Percentiles rank a stretch among this genome's conserved stretches.
phyloP scores from a whole-genome alignment of 2,797 vertebrate genomes.

The Pipistrellus pipistrellus region DNA sequence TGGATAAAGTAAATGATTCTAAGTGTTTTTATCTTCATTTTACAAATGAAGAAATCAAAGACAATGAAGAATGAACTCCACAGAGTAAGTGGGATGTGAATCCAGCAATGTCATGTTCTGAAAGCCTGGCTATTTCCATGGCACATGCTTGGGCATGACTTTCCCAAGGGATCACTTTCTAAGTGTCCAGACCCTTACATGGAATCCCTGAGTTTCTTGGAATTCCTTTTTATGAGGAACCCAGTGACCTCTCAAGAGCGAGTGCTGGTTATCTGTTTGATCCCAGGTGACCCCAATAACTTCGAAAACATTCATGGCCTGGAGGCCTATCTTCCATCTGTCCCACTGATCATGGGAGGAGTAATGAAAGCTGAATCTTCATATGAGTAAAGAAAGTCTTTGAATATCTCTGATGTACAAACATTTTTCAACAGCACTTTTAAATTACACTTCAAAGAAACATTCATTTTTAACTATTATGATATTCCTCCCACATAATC shows the following conservation, averaged over 20 bases:
- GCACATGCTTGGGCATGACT: not conserved
- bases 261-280: not conserved
- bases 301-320: not conserved
- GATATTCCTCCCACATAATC: slow-evolving; percentile 68
- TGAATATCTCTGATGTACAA: slow-evolving; percentile 2
- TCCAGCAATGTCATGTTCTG: not conserved
- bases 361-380: not conserved
- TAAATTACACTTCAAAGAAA: slow-evolving; percentile 70
- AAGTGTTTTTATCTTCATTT: slow-evolving; percentile 2
- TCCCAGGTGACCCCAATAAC: not conserved
- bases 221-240: not conserved
- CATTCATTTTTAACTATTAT: slow-evolving; percentile 64
- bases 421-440: slow-evolving; percentile 66
- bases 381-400: not conserved
- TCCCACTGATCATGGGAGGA: not conserved
- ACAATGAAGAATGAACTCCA: not conserved
- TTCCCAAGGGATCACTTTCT: not conserved
- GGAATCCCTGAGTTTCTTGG: not conserved
- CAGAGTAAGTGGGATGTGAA: not conserved
- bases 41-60: slow-evolving; percentile 5
- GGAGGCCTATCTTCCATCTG: not conserved
- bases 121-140: not conserved
- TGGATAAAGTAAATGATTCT: slow-evolving; percentile 40
- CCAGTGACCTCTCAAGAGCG: not conserved
- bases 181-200: not conserved